Evolutionary conservation across 1,140 invertebrate genomes (phyloP), one percentile per base, ranked within the genome.

Genomic region (Drosophila repleta): DNA sequence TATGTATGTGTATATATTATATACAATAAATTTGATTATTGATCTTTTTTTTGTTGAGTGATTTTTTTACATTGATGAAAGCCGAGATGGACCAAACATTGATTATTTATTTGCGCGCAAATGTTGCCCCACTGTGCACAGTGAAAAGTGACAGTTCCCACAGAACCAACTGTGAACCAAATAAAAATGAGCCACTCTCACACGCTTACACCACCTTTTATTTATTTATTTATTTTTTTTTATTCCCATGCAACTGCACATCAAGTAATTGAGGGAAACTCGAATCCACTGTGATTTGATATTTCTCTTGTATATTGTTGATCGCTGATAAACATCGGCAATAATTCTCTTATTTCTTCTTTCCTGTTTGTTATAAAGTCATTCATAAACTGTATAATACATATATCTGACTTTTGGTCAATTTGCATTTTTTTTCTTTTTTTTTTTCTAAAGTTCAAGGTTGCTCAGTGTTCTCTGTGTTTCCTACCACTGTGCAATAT

Each of bases 21-120:
- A 41, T 41, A 15, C 39, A 43, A 17, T 37, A 61, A 61, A 46
- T 37, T 46, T 37, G 37, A 77, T 72, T 72, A 63, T 72, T 63
- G 17, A 61, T 75, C 79, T 63, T 57, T 63, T 74, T 68, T 83
- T 71, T 75, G 70, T 75, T 56, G 45, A 65, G 75, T 83, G 71
- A 11, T 35, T 48, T 67, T 60, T 53, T 35, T 52, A 43, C 39
- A 15, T 57, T 29, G 21, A 24, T 29, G 21, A 43, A 41, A 26
- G 41, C 29, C 11, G 11, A 29, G 32, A 57, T 32, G 17, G 11
- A n/a, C 21, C n/a, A 46, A 17, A 35, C 60, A 55, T 70, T 65
- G 24, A 65, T 57, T 70, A 53, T 71, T 29, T 48, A 18, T 63
- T 69, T 51, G 49, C 66, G 60, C 66, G 51, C 49, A 41, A 35